Evolutionary conservation across 2,888 invertebrate species (phyloP).

Genomic region (Acanthacorydalis orientalis): DNA sequence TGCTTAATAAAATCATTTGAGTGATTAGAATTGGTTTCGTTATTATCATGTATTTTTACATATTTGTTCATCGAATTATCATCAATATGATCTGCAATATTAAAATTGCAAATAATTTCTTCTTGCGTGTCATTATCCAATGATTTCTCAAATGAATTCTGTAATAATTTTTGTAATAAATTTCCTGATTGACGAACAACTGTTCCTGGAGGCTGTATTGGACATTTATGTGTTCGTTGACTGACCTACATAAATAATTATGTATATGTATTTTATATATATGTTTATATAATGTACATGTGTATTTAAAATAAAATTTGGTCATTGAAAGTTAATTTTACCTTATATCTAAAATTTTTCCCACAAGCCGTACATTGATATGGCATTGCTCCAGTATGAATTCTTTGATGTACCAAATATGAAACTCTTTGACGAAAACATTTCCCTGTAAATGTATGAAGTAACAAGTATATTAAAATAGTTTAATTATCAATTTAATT

Average conservation of each 20-base stretch:
- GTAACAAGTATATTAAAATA: too few species aligned
- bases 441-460: conserved; percentile 44
- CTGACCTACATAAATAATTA: conserved; percentile 38
- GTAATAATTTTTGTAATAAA: conserved; percentile 32
- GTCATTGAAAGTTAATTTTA: too few species aligned
- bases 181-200: conserved; percentile 31
- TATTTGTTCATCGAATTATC: not conserved
- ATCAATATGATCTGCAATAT: not conserved
- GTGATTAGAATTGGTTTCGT: not conserved
- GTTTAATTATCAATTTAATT: too few species aligned
- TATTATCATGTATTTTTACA: not conserved
- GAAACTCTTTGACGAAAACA: conserved; percentile 74
- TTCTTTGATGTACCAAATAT: conserved; percentile 67
- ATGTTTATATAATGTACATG: not conserved
- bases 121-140: conserved; percentile 1
- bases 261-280: not conserved
- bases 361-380: conserved; percentile 68
- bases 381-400: conserved; percentile 75
- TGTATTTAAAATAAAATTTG: too few species aligned
- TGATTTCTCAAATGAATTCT: conserved; percentile 12
- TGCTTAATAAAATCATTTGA: not conserved
- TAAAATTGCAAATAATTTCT: not conserved
- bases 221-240: conserved; percentile 68
- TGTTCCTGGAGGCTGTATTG: conserved; percentile 40
- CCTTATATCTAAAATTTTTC: conserved; percentile 70